A percentile compares a stretch with the other conserved stretches of the same genome.
Conservation (phyloP, 1,140 invertebrate species). For the Pemphigus obesinymphae region DNA sequence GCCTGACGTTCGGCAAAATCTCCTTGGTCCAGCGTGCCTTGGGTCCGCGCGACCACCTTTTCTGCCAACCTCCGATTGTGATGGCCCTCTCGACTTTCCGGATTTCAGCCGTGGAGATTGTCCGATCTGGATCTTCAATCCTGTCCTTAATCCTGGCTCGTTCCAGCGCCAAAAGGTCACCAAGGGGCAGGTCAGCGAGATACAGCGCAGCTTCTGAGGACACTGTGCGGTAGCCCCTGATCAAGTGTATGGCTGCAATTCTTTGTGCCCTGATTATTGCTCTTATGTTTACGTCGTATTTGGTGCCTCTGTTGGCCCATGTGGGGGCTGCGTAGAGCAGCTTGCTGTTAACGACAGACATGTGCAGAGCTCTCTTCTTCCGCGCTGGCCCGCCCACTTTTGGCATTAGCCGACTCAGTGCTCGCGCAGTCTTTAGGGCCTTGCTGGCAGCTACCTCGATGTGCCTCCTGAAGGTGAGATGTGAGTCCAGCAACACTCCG, state of each 20-base stretch:
- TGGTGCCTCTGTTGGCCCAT: background rate
- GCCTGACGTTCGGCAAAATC: background rate
- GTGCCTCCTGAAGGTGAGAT: background rate
- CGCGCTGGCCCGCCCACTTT: background rate
- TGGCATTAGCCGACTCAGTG: no score
- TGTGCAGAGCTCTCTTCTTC: background rate
- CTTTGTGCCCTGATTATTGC: background rate
- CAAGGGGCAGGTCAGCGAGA: background rate
- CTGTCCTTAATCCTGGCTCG: background rate
- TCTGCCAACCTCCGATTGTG: no score
- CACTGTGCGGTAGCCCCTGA: background rate
- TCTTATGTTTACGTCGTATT: background rate
- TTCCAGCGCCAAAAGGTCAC: no score
- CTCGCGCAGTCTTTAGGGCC: background rate
- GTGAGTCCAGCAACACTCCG: no score
- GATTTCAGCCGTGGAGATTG: background rate
- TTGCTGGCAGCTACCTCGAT: background rate
- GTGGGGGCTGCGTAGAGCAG: background rate
- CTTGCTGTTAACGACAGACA: background rate
- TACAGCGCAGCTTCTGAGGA: background rate
- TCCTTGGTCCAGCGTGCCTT: background rate
- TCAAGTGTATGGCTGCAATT: background rate
- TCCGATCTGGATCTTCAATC: background rate
- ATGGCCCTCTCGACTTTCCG: no score
- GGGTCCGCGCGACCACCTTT: no score